Evolutionary conservation across 2,797 vertebrate species (phyloP).

Genomic region (Staurois parvus): DNA sequence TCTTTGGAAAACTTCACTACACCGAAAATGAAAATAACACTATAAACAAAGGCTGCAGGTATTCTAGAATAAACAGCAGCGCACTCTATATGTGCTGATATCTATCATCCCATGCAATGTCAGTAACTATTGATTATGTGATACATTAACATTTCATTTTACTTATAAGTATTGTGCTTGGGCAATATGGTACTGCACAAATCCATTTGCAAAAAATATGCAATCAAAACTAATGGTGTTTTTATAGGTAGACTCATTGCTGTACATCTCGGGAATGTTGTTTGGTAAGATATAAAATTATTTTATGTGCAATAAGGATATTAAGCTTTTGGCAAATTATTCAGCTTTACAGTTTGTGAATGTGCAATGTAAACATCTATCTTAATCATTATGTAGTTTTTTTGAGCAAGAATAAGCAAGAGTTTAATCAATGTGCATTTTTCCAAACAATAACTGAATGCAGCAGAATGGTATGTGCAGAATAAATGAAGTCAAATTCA

Average conservation of each 20-base stretch:
- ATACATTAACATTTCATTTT: slow-evolving; percentile 59
- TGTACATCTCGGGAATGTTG: slow-evolving; percentile 41
- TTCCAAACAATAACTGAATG: slow-evolving; percentile 27
- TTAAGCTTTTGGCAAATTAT: slow-evolving; percentile 52
- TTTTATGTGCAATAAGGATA: slow-evolving; percentile 49
- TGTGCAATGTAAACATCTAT: slow-evolving; percentile 43
- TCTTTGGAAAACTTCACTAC: background rate
- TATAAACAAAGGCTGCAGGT: slow-evolving; percentile 24
- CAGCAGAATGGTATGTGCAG: slow-evolving; percentile 1
- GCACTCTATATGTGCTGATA: background rate
- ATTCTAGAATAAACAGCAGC: slow-evolving; percentile 14
- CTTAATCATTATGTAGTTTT: slow-evolving; percentile 49
- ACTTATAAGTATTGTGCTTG: slow-evolving; percentile 58
- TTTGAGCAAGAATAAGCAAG: slow-evolving; percentile 44
- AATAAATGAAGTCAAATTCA: slow-evolving; percentile 43
- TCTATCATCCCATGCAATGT: slow-evolving; percentile 47
- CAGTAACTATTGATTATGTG: slow-evolving; percentile 59
- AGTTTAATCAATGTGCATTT: slow-evolving; percentile 46
- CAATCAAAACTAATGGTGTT: slow-evolving; percentile 59
- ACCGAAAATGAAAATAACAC: background rate
- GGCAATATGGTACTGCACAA: slow-evolving; percentile 51
- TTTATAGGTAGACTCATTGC: slow-evolving; percentile 58
- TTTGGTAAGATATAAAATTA: slow-evolving; percentile 51
- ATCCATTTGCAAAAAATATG: slow-evolving; percentile 59
- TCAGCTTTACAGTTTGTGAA: slow-evolving; percentile 42